phyloP scores from a whole-genome alignment of 2,113 vertebrate species.

The Scomber japonicus region DNA sequence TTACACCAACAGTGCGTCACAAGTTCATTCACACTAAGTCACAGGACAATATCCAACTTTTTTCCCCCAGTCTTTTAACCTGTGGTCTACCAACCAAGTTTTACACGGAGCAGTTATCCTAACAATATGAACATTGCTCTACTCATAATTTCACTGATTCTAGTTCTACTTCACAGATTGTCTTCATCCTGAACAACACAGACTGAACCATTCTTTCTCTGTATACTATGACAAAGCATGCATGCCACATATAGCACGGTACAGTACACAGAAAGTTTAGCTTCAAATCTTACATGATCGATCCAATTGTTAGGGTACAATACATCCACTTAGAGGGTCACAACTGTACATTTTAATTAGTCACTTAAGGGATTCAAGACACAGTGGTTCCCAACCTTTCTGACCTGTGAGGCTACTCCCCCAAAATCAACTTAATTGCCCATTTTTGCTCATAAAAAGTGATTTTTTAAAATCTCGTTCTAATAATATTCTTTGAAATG shows the following conservation, averaged over 20 bases:
- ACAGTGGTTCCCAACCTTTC: background rate
- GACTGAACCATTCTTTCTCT: constrained; percentile 13
- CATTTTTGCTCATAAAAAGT: no score
- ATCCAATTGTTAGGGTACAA: background rate
- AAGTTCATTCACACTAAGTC: constrained; percentile 36
- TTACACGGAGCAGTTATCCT: background rate
- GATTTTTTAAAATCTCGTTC: no score
- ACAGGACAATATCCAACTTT: constrained; percentile 12
- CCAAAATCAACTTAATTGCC: no score
- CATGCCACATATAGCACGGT: constrained; percentile 45
- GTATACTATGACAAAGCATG: constrained; percentile 11
- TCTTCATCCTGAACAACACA: constrained; percentile 23
- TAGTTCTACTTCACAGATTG: constrained; percentile 44
- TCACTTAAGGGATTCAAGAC: constrained; percentile 2
- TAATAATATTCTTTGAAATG: no score
- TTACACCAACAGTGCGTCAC: constrained; percentile 34
- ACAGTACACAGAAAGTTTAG: constrained; percentile 41
- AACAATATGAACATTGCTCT: constrained; percentile 34
- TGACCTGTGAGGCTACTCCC: no score
- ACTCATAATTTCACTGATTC: constrained; percentile 8
- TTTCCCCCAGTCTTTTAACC: constrained; percentile 5
- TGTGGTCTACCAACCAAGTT: constrained; percentile 5
- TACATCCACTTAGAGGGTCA: constrained; percentile 13
- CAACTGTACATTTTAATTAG: constrained; percentile 32
- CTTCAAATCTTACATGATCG: constrained; percentile 10